Percentiles rank a stretch among this genome's conserved stretches.
These are phyloP conservation scores for Macquaria ambigua DNA, from an alignment of 2,113 vertebrate genomes.

Conservation along the genomic window DNA sequence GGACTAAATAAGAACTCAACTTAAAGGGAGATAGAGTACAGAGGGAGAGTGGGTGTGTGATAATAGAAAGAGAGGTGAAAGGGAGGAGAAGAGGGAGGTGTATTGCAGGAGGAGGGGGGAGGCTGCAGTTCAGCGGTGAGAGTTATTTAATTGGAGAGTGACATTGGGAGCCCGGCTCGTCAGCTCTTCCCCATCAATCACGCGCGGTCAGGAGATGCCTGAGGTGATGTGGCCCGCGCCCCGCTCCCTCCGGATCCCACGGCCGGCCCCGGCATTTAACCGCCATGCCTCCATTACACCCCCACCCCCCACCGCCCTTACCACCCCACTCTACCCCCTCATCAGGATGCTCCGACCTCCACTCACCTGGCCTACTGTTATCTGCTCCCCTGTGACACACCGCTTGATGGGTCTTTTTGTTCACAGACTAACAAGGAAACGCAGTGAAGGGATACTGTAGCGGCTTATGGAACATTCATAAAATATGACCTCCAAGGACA, in stretches of 20 bases:
- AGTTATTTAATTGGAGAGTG: slow-evolving; percentile 85
- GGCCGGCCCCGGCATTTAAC: slow-evolving; percentile 58
- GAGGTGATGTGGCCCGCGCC: slow-evolving; percentile 67
- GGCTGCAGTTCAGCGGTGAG: slow-evolving; percentile 73
- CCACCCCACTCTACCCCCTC: neutral
- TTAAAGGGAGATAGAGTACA: slow-evolving; percentile 49
- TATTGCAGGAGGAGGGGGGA: slow-evolving; percentile 14
- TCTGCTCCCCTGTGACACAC: slow-evolving; percentile 55
- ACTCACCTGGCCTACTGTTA: slow-evolving; percentile 66
- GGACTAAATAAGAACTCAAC: slow-evolving; percentile 46
- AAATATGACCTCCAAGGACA: slow-evolving; percentile 53
- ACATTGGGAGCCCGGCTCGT: slow-evolving; percentile 81
- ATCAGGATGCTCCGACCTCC: slow-evolving; percentile 64
- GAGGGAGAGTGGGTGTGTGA: slow-evolving; percentile 23
- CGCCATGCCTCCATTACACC: slow-evolving; percentile 46
- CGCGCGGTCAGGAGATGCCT: slow-evolving; percentile 70
- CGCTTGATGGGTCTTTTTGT: slow-evolving; percentile 64
- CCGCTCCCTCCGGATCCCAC: slow-evolving; percentile 43
- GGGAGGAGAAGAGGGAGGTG: slow-evolving; percentile 65
- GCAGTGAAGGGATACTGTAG: slow-evolving; percentile 2
- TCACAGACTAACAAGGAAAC: slow-evolving; percentile 56
- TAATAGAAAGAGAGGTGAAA: slow-evolving; percentile 56
- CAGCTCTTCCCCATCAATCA: slow-evolving; percentile 63
- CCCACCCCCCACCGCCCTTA: neutral
- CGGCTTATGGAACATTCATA: slow-evolving; percentile 18